Percentiles rank a stretch among this genome's conserved stretches.
These are phyloP conservation scores for Ellobius talpinus DNA, from an alignment of 2,113 vertebrate species.

Conservation along the genomic window DNA sequence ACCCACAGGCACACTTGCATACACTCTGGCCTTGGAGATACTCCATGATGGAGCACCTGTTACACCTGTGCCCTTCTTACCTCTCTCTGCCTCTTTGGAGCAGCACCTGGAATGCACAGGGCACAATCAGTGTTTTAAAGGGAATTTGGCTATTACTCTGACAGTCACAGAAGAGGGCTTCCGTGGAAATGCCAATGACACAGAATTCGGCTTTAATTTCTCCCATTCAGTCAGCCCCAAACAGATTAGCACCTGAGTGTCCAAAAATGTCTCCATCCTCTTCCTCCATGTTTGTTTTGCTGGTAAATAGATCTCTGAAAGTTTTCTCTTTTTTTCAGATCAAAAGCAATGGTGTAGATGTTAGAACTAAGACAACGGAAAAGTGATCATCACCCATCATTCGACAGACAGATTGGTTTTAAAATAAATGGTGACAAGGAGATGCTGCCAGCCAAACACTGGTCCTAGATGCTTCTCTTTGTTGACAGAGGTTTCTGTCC, in stretches of 20 bases:
- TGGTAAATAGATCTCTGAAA: neutral
- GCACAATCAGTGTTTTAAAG: neutral
- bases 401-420: constrained; percentile 28
- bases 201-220: neutral
- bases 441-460: neutral
- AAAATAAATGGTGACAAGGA: neutral
- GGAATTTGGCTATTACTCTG: neutral
- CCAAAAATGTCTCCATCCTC: neutral
- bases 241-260: neutral
- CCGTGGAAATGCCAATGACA: neutral
- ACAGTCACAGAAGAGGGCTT: neutral
- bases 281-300: neutral
- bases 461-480: neutral
- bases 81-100: neutral
- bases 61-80: neutral
- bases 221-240: neutral
- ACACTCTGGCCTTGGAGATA: neutral
- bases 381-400: neutral
- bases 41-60: neutral
- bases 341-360: neutral
- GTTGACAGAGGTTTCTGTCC: no score
- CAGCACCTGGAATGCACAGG: neutral
- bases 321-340: constrained; percentile 15
- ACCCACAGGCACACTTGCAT: neutral
- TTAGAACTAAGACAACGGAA: neutral